These are phyloP conservation scores for Lysandra coridon DNA, from an alignment of 2,888 invertebrate genomes.

Conservation along the genomic window DNA sequence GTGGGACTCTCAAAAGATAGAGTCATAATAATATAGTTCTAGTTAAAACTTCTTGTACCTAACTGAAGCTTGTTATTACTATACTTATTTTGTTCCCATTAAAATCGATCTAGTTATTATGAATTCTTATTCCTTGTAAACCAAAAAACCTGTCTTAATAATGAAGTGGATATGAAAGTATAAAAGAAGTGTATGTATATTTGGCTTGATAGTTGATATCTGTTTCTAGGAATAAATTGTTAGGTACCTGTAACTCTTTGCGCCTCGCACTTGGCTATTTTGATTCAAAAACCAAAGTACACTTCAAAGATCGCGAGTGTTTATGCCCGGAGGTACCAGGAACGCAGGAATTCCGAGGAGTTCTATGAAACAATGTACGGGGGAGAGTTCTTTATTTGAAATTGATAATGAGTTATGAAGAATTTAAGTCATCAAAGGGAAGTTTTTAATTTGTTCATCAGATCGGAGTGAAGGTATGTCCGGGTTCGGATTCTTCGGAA, in stretches of 20 bases:
- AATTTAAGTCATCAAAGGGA: conserved; percentile 28
- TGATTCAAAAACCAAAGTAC: conserved; percentile 6
- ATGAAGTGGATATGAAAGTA: not conserved
- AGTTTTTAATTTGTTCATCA: conserved; percentile 27
- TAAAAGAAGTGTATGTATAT: not conserved
- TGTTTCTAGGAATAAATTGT: not conserved
- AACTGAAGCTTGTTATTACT: not conserved
- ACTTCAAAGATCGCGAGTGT: conserved; percentile 48
- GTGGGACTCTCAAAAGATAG: too few relatives aligned
- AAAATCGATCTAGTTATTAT: not conserved
- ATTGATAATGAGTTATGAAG: conserved; percentile 27
- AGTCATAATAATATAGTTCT: too few relatives aligned
- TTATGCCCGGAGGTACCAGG: conserved; percentile 56
- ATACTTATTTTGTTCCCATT: too few relatives aligned
- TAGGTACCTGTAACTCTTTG: not conserved
- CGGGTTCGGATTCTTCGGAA: not conserved
- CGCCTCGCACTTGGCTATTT: not conserved
- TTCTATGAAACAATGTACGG: conserved; percentile 62
- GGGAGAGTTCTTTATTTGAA: conserved; percentile 43
- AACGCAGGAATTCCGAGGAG: conserved; percentile 61
- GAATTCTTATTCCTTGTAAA: not conserved
- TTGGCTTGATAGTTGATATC: not conserved
- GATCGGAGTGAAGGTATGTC: not conserved
- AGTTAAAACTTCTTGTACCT: too few relatives aligned
- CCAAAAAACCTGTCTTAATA: not conserved